Evolutionary conservation across 1,140 invertebrate genomes (phyloP), one percentile per base, ranked within the genome.

Genomic region (Polypedilum vanderplanki): DNA sequence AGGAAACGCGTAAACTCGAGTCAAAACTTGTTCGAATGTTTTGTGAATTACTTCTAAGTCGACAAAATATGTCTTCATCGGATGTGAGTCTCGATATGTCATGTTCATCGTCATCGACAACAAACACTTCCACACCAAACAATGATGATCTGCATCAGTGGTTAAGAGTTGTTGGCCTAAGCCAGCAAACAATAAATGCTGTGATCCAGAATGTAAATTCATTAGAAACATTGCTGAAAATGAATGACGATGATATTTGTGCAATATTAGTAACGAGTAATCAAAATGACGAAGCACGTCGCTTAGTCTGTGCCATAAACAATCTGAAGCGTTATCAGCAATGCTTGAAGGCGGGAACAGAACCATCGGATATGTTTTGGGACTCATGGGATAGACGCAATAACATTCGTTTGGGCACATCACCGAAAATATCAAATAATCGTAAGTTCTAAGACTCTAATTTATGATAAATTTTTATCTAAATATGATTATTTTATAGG

Each of bases 21-120:
- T 94, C 92, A 40, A 98, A 98, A 84, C 83, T 98, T 75, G 92
- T 98, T 76, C 95, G 96, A 83, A 86, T 97, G 78, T 98, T 97
- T 81, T 94, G 95, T 41, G 89, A 91, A 76, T 92, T 97, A 86
- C 85, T 98, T 78, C 88, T 96, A 75, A 93, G 90, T 20, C 97
- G 96, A 84, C 86, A 89, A 76, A 89, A 91, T 82, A 86, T 93
- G 80, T 80, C 24, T 33, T 33, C 85, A 22, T 85, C 79, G 79
- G 86, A 82, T 80, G 88, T 33, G 24, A 33, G 79, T 83, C 87
- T 79, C 79, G 84, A 67, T 88, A 90, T 78, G 5, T 33, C 24
- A 33, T 33, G 24, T 33, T 33, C 24, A 33, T 33, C 24, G 5
- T 33, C 24, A 5, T 33, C 24, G 24, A 33, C 24, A 3, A 33